Base-by-base conservation (phyloP, 2,113 vertebrate species). In the Cyanoramphus novaezelandiae region DNA sequence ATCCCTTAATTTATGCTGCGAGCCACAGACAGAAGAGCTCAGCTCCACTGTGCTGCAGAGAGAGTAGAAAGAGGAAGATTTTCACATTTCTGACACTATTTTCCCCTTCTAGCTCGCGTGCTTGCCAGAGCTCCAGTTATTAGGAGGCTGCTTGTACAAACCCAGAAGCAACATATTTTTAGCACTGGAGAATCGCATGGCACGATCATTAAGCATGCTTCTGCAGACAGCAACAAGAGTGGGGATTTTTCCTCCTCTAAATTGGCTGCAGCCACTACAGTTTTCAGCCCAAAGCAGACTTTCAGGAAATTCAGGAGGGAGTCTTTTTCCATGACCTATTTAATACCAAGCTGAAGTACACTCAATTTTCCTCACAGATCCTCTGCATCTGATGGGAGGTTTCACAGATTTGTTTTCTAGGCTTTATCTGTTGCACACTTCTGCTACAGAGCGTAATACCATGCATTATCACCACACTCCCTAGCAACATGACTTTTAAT, bases 81-180 rank as follows among this genome's bases (percentile, higher is more conserved):
- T 88, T 86, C 63, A n/a, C 55, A 7, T 84, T 88, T 94, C 82
- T 67, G 35, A 74, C 46, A 60, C 82, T 68, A 2, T 80, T 92
- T 90, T 27, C 74, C 79, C 86, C 57, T 46, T 80, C 39, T 23
- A 41, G 80, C 70, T 86, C 17, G 3, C 1, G 20, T 79, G 92
- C 88, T 78, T 96, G 93, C 90, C 92, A 96, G 92, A 82, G 83
- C 90, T 94, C 44, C 83, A 49, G 92, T 79, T 89, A 71, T 92
- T 86, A 93, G 78, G 74, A 96, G 62, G 44, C 91, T 92, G 74
- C 72, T 91, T 86, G 80, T 76, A 82, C 83, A 78, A 92, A 74
- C 96, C 80, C 90, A 94, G 92, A 63, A 93, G 91, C 60, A 68
- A 86, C 81, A 6, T 92, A 97, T 96, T 97, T 96, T 96, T 95